Percentiles rank a stretch among this genome's conserved stretches.
These are phyloP conservation scores for Brachyhypopomus occidentalis DNA, from an alignment of 2,113 vertebrate species.

Conservation along the genomic window DNA sequence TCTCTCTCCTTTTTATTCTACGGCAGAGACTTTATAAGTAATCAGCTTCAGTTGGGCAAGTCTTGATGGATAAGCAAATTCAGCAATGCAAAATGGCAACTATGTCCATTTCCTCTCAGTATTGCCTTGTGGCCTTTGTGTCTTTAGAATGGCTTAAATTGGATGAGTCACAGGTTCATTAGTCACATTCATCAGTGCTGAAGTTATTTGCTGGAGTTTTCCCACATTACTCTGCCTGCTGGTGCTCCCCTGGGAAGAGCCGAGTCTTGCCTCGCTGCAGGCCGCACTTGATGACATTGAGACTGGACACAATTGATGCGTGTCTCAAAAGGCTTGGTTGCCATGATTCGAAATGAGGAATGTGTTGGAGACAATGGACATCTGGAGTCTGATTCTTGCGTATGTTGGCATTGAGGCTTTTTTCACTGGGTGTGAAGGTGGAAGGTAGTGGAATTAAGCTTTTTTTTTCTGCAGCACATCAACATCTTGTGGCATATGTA, in stretches of 20 bases:
- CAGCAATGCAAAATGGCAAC: not conserved
- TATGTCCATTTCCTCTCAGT: slow-evolving; percentile 27
- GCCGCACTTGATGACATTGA: slow-evolving; percentile 70
- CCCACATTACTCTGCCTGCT: slow-evolving; percentile 51
- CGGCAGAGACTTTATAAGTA: not conserved
- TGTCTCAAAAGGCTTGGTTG: slow-evolving; percentile 78
- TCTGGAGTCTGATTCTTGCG: slow-evolving; percentile 74
- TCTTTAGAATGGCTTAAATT: slow-evolving; percentile 49
- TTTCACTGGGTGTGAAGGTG: slow-evolving; percentile 52
- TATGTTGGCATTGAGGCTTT: slow-evolving; percentile 72
- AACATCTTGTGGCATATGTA: not conserved
- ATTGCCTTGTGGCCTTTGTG: slow-evolving; percentile 47
- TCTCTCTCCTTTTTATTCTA: slow-evolving; percentile 1
- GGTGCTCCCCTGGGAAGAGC: slow-evolving; percentile 56
- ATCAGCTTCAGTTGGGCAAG: not conserved
- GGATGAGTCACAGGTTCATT: slow-evolving; percentile 56
- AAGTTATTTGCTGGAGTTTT: slow-evolving; percentile 52
- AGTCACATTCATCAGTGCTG: slow-evolving; percentile 60
- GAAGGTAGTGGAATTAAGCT: slow-evolving; percentile 55
- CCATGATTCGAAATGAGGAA: slow-evolving; percentile 81
- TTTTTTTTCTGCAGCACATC: slow-evolving; percentile 20
- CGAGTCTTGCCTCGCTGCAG: slow-evolving; percentile 58
- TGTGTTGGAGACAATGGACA: slow-evolving; percentile 77
- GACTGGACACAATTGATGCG: slow-evolving; percentile 74
- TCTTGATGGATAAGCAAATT: not conserved